phyloP scores from a whole-genome alignment of 1,140 invertebrate species.

The Lucilia cuprina region DNA sequence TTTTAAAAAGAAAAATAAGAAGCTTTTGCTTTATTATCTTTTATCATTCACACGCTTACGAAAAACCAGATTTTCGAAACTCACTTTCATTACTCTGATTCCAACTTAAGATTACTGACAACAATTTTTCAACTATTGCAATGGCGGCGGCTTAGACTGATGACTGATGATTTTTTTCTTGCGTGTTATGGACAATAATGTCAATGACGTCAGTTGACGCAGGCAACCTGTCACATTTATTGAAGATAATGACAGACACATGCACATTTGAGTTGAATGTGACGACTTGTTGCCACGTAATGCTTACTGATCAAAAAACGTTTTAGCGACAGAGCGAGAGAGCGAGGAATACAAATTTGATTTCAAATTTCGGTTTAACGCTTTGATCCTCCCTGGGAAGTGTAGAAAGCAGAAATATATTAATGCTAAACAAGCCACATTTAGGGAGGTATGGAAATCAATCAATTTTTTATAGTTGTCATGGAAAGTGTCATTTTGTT shows the following conservation, averaged over 20 bases:
- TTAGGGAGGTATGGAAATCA: too few relatives aligned
- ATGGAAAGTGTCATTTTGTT: too few relatives aligned
- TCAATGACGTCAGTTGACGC: neutral
- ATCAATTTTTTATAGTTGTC: too few relatives aligned
- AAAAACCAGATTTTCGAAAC: neutral
- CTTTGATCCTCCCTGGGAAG: neutral
- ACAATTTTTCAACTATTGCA: neutral
- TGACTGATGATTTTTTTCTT: neutral
- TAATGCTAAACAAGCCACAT: too few relatives aligned
- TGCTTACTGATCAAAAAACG: neutral
- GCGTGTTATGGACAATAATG: neutral
- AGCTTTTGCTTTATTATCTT: too few relatives aligned
- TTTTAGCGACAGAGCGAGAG: neutral
- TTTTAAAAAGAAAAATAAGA: too few relatives aligned
- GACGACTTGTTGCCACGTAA: neutral
- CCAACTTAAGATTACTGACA: neutral
- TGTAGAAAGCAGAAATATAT: too few relatives aligned
- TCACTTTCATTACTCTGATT: neutral
- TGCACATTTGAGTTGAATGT: neutral
- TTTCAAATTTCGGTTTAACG: neutral
- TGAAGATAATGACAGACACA: neutral
- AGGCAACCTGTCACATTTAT: neutral
- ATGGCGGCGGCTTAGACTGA: neutral
- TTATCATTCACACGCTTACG: too few relatives aligned
- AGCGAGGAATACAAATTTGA: neutral